Conservation (phyloP, 2,797 vertebrate species). For the Anniella stebbinsi region DNA sequence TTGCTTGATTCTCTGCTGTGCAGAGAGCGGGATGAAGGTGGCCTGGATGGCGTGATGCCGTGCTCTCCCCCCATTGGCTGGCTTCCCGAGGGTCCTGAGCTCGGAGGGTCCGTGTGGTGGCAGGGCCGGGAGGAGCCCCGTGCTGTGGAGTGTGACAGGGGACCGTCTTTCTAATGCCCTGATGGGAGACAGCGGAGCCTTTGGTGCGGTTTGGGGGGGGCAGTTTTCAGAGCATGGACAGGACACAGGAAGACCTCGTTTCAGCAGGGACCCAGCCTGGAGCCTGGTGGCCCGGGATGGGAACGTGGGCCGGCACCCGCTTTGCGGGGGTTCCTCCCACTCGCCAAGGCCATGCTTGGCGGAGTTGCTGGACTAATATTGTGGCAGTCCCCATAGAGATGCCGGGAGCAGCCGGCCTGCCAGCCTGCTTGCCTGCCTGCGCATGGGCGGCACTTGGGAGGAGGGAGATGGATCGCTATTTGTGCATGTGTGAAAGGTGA, state of each 20-base stretch:
- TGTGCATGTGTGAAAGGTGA: not conserved
- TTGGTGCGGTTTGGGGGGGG: too few relatives aligned
- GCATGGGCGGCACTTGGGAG: not conserved
- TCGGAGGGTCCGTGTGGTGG: too few relatives aligned
- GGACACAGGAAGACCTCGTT: not conserved
- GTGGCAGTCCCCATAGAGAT: not conserved
- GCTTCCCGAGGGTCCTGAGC: too few relatives aligned
- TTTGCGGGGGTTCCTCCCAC: not conserved
- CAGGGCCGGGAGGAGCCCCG: too few relatives aligned
- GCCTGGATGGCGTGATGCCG: too few relatives aligned
- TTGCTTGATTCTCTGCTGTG: too few relatives aligned
- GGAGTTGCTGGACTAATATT: not conserved
- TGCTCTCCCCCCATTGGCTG: too few relatives aligned
- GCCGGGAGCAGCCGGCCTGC: not conserved
- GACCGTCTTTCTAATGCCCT: not conserved
- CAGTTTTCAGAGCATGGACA: not conserved
- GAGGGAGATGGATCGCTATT: not conserved
- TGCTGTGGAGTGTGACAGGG: not conserved
- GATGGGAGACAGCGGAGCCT: not conserved
- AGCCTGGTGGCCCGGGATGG: not conserved
- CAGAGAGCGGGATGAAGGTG: too few relatives aligned
- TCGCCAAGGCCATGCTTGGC: not conserved
- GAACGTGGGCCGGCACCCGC: not conserved
- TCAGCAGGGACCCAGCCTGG: not conserved
- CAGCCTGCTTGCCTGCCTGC: rapidly evolving